Conservation (phyloP, 2,113 vertebrate genomes). For the Clarias batrachus region DNA sequence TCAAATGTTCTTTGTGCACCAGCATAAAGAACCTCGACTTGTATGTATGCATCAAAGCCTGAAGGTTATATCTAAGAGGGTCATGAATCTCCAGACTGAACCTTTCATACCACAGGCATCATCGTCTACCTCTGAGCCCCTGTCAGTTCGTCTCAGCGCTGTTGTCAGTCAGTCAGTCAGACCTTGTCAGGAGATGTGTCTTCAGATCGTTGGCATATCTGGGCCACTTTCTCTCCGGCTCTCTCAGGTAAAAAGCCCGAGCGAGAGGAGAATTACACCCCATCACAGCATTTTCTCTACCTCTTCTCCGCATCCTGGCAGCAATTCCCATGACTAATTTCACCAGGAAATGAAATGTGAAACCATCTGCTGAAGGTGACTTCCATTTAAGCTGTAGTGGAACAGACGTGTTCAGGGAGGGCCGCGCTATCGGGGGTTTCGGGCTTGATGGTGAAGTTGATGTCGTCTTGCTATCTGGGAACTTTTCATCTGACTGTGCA, state of each 20-base stretch:
- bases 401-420: slow-evolving; percentile 6
- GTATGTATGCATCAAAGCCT: slow-evolving; percentile 31
- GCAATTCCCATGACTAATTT: slow-evolving; percentile 44
- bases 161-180: slow-evolving; percentile 46
- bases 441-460: slow-evolving; percentile 1
- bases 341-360: slow-evolving; percentile 37
- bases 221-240: slow-evolving; percentile 38
- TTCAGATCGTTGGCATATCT: slow-evolving; percentile 40
- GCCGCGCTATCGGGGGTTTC: neutral
- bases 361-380: slow-evolving; percentile 30
- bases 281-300: neutral
- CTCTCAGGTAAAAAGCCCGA: neutral
- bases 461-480: slow-evolving; percentile 4
- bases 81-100: slow-evolving; percentile 14
- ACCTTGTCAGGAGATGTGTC: slow-evolving; percentile 19
- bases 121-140: slow-evolving; percentile 24
- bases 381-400: neutral
- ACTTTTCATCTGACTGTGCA: neutral
- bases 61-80: slow-evolving; percentile 17
- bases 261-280: slow-evolving; percentile 26
- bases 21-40: neutral
- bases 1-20: neutral
- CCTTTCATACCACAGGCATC: slow-evolving; percentile 37
- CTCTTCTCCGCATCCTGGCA: slow-evolving; percentile 2
- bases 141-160: slow-evolving; percentile 41